Percentiles rank a stretch among this genome's conserved stretches.
These are phyloP conservation scores for Synergus itoensis DNA, from an alignment of 2,888 invertebrate species.

Conservation along the genomic window DNA sequence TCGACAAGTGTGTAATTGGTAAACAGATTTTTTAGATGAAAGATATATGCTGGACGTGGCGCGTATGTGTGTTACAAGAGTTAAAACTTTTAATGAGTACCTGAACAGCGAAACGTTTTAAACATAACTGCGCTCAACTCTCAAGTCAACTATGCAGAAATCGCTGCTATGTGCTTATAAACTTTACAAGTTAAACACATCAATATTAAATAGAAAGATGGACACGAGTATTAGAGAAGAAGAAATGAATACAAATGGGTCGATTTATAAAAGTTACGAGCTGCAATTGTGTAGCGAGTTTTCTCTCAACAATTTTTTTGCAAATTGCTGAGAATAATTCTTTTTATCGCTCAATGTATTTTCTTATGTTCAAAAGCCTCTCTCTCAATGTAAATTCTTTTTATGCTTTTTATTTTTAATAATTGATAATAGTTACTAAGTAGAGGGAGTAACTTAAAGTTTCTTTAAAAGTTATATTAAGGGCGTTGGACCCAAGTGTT, in stretches of 20 bases:
- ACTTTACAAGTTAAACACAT: constrained; percentile 30
- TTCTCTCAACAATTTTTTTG: not conserved
- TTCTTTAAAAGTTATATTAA: too few species aligned
- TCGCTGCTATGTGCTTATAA: constrained; percentile 29
- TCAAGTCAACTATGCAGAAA: constrained; percentile 31
- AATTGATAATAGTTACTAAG: too few species aligned
- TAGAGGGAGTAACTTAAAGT: too few species aligned
- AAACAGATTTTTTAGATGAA: not conserved
- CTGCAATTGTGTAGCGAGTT: constrained; percentile 1
- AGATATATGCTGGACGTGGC: not conserved
- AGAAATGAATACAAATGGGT: constrained; percentile 6
- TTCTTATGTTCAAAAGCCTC: too few species aligned
- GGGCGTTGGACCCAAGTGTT: too few species aligned
- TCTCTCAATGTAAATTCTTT: too few species aligned
- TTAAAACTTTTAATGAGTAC: constrained; percentile 11
- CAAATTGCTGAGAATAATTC: not conserved
- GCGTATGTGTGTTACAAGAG: not conserved
- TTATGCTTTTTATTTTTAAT: too few species aligned
- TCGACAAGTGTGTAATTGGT: constrained; percentile 8
- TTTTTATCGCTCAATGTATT: not conserved
- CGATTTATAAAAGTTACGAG: not conserved
- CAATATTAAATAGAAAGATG: constrained; percentile 27
- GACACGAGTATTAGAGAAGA: constrained; percentile 1
- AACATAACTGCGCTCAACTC: constrained; percentile 29
- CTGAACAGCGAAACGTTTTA: constrained; percentile 9